Evolutionary conservation across 2,113 vertebrate genomes (phyloP), one percentile per base, ranked within the genome.

Genomic region (Dendropsophus ebraccatus): DNA sequence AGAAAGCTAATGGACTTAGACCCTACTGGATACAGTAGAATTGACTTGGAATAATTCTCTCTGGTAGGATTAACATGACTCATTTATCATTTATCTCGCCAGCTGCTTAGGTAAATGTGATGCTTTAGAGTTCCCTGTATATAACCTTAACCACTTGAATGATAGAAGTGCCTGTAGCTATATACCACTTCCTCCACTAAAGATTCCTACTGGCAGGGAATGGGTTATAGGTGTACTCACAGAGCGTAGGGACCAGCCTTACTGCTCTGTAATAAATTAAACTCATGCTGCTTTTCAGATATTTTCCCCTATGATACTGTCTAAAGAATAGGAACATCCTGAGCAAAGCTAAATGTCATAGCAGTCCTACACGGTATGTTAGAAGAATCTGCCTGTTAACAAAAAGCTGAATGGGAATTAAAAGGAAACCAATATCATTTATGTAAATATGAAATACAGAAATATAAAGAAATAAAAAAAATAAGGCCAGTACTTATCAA

Each of bases 41-140:
- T 62, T 86, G 0, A 54, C 74, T 58, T 70, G 62, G 49, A 82
- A 89, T 89, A 49, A 83, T 88, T 76, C n/a, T 88, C 25, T 79
- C 0, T 84, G 87, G 81, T 49, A 87, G 65, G 67, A 91, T 89
- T 90, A 90, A 30, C 49, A 77, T 30, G 30, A 90, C 77, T 86
- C 0, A 50, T 88, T 88, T 88, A 73, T 78, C 52, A 86, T 89
- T 90, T 87, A 23, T 88, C 81, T 88, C 83, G 32, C 60, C 70
- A 74, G 62, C 28, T 89, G 12, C 49, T 30, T 60, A 83, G 67
- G 58, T 60, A 87, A 86, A 79, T 52, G 65, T 54, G 49, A 11
- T 83, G 4, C 77, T 80, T 82, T 86, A 47, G 45, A 67, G 85
- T 83, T 80, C 87, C 80, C 32, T 37, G 60, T 67, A 6, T 62